These are phyloP conservation scores for Dryobota labecula DNA, from an alignment of 2,888 invertebrate species.

Conservation along the genomic window DNA sequence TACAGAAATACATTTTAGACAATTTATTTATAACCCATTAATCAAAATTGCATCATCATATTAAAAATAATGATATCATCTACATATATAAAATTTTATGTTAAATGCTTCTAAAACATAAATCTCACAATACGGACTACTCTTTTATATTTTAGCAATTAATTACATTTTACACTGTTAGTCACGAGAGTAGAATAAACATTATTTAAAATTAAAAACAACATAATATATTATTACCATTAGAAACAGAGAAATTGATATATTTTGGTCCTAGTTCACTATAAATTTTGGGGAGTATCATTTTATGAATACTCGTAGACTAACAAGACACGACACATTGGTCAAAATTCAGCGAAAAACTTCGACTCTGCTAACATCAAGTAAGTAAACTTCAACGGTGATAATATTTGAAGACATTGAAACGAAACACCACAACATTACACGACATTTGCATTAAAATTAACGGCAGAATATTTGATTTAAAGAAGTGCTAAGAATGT, in stretches of 20 bases:
- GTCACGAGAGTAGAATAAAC: slow-evolving; percentile 83
- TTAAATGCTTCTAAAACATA: slow-evolving; percentile 90
- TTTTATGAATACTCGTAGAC: slow-evolving; percentile 66
- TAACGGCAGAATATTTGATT: slow-evolving; percentile 39
- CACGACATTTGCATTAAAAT: slow-evolving; percentile 36
- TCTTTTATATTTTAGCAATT: slow-evolving; percentile 76
- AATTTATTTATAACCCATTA: slow-evolving; percentile 88
- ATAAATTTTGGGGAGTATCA: slow-evolving; percentile 71
- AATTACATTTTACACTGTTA: slow-evolving; percentile 82
- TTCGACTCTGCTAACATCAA: slow-evolving; percentile 39
- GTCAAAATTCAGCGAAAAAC: slow-evolving; percentile 45
- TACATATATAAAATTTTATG: slow-evolving; percentile 86
- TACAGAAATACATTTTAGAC: slow-evolving; percentile 75
- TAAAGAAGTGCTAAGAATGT: slow-evolving; percentile 37
- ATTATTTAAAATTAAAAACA: slow-evolving; percentile 87
- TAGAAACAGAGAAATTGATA: slow-evolving; percentile 82
- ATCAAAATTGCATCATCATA: slow-evolving; percentile 87
- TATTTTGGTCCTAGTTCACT: slow-evolving; percentile 86
- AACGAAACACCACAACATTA: slow-evolving; percentile 35
- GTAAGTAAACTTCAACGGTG: slow-evolving; percentile 42
- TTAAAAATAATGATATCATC: slow-evolving; percentile 89
- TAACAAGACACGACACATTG: slow-evolving; percentile 53
- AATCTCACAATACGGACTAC: slow-evolving; percentile 86
- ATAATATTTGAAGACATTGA: slow-evolving; percentile 54
- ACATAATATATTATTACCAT: slow-evolving; percentile 81